Conservation (phyloP, 1,140 invertebrate genomes). For the Apolygus lucorum region DNA sequence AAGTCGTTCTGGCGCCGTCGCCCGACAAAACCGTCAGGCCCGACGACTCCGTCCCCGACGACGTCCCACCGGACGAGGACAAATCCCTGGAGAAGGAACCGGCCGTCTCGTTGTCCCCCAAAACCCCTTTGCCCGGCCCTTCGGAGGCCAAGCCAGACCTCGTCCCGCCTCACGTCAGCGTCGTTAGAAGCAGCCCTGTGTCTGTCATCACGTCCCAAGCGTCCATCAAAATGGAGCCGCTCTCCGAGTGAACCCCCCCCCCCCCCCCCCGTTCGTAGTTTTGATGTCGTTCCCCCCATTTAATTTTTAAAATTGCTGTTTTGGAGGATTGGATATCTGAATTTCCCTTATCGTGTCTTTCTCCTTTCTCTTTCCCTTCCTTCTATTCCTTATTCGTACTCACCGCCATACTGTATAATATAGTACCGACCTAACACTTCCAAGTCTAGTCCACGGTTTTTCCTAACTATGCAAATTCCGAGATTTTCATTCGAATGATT, state of each 20-base stretch:
- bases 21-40: not conserved
- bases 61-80: too few species aligned
- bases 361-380: not conserved
- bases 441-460: too few species aligned
- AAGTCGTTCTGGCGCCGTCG: too few species aligned
- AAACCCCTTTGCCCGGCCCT: not conserved
- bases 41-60: not conserved
- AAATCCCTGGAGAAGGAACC: too few species aligned
- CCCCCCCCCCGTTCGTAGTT: not conserved
- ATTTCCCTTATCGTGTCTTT: not conserved
- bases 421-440: too few species aligned
- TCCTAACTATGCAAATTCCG: too few species aligned
- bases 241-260: slow-evolving; percentile 21
- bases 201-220: slow-evolving; percentile 37
- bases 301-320: too few species aligned
- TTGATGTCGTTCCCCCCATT: too few species aligned
- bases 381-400: not conserved
- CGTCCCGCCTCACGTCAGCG: slow-evolving; percentile 12
- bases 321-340: too few species aligned
- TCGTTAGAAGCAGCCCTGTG: slow-evolving; percentile 34
- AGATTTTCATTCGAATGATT: too few species aligned
- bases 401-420: too few species aligned
- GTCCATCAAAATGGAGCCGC: slow-evolving; percentile 30
- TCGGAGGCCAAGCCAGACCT: not conserved
- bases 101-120: too few species aligned